Base-by-base conservation (phyloP, 2,888 invertebrate genomes). In the Lycocerus yunnanus region DNA sequence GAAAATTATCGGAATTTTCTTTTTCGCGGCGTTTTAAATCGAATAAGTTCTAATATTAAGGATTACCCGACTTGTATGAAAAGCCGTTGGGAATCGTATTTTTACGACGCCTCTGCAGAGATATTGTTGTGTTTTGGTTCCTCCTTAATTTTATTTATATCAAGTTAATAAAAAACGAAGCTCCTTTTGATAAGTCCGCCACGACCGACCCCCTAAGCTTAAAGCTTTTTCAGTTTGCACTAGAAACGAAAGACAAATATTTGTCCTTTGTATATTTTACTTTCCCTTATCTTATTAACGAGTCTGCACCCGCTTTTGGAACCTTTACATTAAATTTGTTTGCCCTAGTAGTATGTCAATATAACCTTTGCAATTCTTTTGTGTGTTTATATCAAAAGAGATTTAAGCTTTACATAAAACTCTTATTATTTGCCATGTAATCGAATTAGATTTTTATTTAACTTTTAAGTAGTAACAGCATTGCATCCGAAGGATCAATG, bases 201-300 rank as follows among this genome's bases (percentile, higher is more conserved):
- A 21, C 15, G 63, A 20, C n/a, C 43, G 15, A 65, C 60, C 60
- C 70, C 63, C 73, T 18, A 66, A 43, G 71, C 68, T 70, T 71
- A 72, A 72, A 71, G 72, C 72, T 65, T 58, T 66, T 66, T 69
- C 72, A 43, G 68, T 72, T 75, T 75, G 66, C 71, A 27, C 65
- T 15, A 60, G 73, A 76, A 71, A 76, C 76, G 77, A 78, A 79
- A 78, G 78, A 72, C 78, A 80, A 80, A 80, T 80, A 80, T 80
- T 80, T 80, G 79, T 75, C 77, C 71, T 74, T 77, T 77, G 78
- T 79, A 76, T 77, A 79, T 79, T 80, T 79, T 79, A 78, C 75
- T 75, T 74, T 79, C 80, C 79, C 80, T 80, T 79, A 80, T 80
- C 79, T 80, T 80, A 80, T 80, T 80, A 80, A 78, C 76, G 66